These are phyloP conservation scores for Ianthella basta DNA, from an alignment of 37 sponge, comb jelly and placozoan species.

Conservation along the genomic window DNA sequence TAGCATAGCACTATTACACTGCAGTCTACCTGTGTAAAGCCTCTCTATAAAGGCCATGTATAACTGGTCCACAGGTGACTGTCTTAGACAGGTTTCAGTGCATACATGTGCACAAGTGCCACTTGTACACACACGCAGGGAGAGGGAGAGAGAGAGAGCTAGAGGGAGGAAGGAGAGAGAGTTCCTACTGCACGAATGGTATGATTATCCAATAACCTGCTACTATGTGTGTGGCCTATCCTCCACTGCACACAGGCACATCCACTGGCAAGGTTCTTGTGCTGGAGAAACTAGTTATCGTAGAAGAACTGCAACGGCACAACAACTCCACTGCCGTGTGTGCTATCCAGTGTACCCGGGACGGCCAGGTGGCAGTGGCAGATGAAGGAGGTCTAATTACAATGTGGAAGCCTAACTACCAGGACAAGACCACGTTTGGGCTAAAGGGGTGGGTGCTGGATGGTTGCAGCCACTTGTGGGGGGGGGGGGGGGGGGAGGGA, in stretches of 20 bases:
- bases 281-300: conserved; percentile 18
- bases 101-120: no score
- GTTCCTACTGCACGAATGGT: no score
- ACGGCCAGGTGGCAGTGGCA: conserved; percentile 47
- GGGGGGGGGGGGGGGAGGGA: neutral
- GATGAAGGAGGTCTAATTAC: conserved; percentile 72
- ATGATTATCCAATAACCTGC: no score
- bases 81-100: no score
- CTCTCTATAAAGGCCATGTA: no score
- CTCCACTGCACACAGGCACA: neutral
- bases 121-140: no score
- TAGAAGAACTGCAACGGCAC: conserved; percentile 41
- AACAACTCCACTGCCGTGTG: neutral
- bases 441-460: neutral
- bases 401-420: conserved; percentile 59
- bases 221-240: neutral
- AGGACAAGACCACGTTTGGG: neutral
- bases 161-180: no score
- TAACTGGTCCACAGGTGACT: no score
- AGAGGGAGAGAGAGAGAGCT: no score
- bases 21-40: no score
- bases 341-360: neutral
- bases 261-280: neutral
- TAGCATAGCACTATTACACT: no score
- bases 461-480: no score